Evolutionary conservation across 2,888 invertebrate genomes (phyloP).

Genomic region (Disparrhopalites patrizii): DNA sequence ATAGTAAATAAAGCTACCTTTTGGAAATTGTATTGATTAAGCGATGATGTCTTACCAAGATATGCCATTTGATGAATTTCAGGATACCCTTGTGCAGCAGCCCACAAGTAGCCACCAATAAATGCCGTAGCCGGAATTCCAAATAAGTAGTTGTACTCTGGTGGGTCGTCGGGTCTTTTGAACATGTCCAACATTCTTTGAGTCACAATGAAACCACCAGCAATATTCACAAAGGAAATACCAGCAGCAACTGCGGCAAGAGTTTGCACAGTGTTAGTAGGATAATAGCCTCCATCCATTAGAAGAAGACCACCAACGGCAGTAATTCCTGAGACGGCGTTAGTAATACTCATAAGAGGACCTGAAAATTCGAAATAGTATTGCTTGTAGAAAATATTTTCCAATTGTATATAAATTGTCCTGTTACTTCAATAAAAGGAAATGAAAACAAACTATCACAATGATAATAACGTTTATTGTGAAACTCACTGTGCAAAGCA

Average conservation of each 20-base stretch:
- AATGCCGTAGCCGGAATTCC: constrained; percentile 70
- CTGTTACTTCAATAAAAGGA: neutral
- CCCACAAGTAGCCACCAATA: constrained; percentile 61
- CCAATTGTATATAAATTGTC: neutral
- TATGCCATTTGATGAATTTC: constrained; percentile 84
- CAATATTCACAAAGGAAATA: constrained; percentile 84
- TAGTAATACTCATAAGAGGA: constrained; percentile 88
- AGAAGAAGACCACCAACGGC: constrained; percentile 83
- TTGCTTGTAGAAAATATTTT: neutral
- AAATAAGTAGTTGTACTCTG: constrained; percentile 77
- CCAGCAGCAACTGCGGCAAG: constrained; percentile 79
- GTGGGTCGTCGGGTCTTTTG: constrained; percentile 66
- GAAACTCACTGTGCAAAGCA: constrained; percentile 63
- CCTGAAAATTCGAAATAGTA: neutral
- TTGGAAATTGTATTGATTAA: no score
- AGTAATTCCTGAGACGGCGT: constrained; percentile 86
- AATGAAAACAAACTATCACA: neutral
- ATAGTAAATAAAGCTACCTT: no score
- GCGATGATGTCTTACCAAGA: constrained; percentile 56
- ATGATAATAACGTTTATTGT: neutral
- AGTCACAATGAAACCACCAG: constrained; percentile 84
- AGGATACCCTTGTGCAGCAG: constrained; percentile 61
- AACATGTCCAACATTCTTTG: constrained; percentile 57
- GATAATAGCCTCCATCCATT: constrained; percentile 77
- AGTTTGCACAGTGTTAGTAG: constrained; percentile 69